A percentile compares a stretch with the other conserved stretches of the same genome.
Evolutionary conservation across 2,888 invertebrate species (phyloP).

Genomic region (Mongoloraphidia duomilia): DNA sequence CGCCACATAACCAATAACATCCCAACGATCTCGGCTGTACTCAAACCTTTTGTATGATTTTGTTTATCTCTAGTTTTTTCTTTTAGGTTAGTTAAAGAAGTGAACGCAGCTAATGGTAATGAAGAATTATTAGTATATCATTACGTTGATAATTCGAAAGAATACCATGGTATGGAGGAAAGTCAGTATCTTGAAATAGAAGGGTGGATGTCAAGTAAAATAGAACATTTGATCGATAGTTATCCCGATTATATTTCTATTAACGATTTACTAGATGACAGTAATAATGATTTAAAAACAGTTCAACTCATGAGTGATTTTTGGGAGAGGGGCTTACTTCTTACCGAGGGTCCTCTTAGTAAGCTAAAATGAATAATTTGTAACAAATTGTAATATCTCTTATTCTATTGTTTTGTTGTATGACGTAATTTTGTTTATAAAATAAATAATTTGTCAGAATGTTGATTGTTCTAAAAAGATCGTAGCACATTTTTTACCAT

Average conservation of each 20-base stretch:
- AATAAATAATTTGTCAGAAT: too few species aligned
- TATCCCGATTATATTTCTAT: constrained; percentile 70
- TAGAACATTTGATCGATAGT: constrained; percentile 51
- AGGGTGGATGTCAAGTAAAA: constrained; percentile 46
- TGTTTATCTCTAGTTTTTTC: constrained; percentile 2
- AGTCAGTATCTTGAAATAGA: constrained; percentile 59
- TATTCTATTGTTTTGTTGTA: too few species aligned
- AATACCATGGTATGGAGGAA: constrained; percentile 69
- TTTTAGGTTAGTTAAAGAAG: constrained; percentile 48
- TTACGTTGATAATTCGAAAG: constrained; percentile 68
- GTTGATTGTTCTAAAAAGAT: too few species aligned
- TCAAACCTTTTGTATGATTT: not conserved
- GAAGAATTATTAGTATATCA: constrained; percentile 45
- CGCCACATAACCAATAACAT: not conserved
- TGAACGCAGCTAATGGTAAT: constrained; percentile 32
- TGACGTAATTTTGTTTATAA: too few species aligned
- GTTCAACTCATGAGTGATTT: constrained; percentile 54
- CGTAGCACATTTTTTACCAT: too few species aligned
- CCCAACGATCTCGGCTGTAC: not conserved
- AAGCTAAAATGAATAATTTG: too few species aligned
- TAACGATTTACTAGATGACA: constrained; percentile 44
- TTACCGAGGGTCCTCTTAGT: constrained; percentile 47
- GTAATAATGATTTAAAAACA: constrained; percentile 47
- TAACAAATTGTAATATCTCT: too few species aligned
- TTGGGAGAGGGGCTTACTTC: constrained; percentile 71